A percentile compares a stretch with the other conserved stretches of the same genome.
phyloP scores from a whole-genome alignment of 2,888 invertebrate species.

The Sabatieria punctata region DNA sequence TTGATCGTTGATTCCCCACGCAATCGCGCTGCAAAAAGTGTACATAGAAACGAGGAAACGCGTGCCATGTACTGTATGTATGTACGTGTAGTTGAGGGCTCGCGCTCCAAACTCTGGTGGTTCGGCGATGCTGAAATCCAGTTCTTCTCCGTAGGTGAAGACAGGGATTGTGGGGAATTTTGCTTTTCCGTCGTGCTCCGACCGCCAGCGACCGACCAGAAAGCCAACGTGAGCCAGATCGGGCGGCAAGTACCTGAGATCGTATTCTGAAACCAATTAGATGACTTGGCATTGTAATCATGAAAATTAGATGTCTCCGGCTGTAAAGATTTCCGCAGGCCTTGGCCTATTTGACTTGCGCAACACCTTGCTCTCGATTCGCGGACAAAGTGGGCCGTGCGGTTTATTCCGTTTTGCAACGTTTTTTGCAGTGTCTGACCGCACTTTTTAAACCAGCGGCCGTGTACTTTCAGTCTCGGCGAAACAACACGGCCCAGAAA shows the following conservation, averaged over 20 bases:
- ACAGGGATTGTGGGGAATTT: constrained; percentile 30
- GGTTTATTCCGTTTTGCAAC: no score
- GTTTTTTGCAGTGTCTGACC: no score
- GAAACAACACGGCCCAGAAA: no score
- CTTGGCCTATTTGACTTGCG: no score
- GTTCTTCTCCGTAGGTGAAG: constrained; percentile 30
- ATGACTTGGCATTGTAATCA: not conserved
- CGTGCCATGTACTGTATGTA: not conserved
- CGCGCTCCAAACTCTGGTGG: constrained; percentile 17
- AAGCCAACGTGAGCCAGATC: constrained; percentile 22
- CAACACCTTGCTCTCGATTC: no score
- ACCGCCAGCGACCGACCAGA: constrained; percentile 29
- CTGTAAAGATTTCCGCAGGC: no score
- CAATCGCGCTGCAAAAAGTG: constrained; percentile 22
- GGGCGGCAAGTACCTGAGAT: constrained; percentile 17
- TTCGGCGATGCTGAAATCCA: constrained; percentile 25
- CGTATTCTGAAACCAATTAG: constrained; percentile 22
- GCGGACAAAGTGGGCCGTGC: no score
- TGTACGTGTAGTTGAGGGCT: constrained; percentile 29
- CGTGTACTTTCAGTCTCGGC: no score
- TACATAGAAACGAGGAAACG: no score
- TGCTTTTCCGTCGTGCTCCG: constrained; percentile 28
- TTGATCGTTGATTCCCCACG: constrained; percentile 28
- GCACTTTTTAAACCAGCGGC: no score
- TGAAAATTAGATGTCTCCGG: not conserved